phyloP scores from a whole-genome alignment of 2,113 vertebrate species.

The Mystacornis crossleyi region DNA sequence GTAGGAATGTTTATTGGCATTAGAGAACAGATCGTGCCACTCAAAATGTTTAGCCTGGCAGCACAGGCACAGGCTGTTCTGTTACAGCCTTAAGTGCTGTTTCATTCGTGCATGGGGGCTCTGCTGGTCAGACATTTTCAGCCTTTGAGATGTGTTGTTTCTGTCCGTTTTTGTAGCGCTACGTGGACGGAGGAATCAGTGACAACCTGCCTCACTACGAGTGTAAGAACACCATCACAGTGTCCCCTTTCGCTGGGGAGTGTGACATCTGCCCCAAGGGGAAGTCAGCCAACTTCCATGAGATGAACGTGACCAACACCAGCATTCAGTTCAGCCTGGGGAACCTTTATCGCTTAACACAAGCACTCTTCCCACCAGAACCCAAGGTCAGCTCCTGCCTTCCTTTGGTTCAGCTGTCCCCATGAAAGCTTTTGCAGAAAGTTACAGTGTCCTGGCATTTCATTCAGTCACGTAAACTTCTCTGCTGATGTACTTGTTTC shows the following conservation, averaged over 20 bases:
- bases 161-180: constrained; percentile 76
- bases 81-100: not conserved
- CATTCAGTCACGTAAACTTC: not conserved
- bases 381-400: constrained; percentile 74
- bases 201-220: constrained; percentile 84
- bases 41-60: not conserved
- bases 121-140: not conserved
- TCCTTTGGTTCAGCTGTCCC: not conserved
- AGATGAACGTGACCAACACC: constrained; percentile 82
- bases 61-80: not conserved
- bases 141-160: not conserved
- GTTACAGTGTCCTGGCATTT: not conserved
- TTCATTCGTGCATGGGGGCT: not conserved
- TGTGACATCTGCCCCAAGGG: constrained; percentile 90
- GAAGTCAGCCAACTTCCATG: constrained; percentile 83
- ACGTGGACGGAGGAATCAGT: constrained; percentile 88
- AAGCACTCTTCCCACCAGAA: constrained; percentile 83
- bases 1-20: not conserved
- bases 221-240: constrained; percentile 86
- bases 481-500: not conserved
- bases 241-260: constrained; percentile 92
- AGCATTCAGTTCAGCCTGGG: constrained; percentile 83
- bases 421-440: not conserved
- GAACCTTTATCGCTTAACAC: constrained; percentile 83
- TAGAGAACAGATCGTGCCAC: not conserved